Percentiles rank a stretch among this genome's conserved stretches.
These are phyloP conservation scores for Noctua janthe DNA, from an alignment of 2,888 invertebrate species.

Conservation along the genomic window DNA sequence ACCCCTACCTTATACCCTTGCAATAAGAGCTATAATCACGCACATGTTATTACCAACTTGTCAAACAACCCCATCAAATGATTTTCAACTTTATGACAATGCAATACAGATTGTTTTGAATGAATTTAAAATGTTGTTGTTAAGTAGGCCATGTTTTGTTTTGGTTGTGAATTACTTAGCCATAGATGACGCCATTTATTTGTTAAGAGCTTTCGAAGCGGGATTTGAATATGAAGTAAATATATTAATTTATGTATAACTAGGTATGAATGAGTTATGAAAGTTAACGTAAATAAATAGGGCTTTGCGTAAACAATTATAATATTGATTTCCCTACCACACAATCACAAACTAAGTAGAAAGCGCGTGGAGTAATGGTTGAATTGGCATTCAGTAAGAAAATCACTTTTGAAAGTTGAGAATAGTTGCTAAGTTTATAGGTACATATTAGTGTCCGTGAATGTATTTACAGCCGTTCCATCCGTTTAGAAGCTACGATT, in stretches of 20 bases:
- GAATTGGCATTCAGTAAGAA: background rate
- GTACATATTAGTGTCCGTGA: too few relatives aligned
- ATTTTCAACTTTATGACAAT: conserved; percentile 42
- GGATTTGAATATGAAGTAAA: conserved; percentile 46
- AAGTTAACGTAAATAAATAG: conserved; percentile 18
- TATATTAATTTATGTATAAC: conserved; percentile 31
- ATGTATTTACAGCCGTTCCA: background rate
- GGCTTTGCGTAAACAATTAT: conserved; percentile 15
- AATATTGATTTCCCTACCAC: background rate
- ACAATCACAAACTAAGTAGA: background rate
- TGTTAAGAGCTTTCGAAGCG: conserved; percentile 46
- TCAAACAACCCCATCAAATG: conserved; percentile 20
- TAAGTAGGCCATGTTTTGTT: conserved; percentile 67
- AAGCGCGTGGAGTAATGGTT: background rate
- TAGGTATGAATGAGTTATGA: conserved; percentile 3
- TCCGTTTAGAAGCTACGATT: background rate
- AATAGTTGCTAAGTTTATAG: background rate
- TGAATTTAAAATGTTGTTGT: conserved; percentile 48
- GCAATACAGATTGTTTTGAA: conserved; percentile 58
- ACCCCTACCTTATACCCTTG: conserved; percentile 58
- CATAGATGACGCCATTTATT: conserved; percentile 65
- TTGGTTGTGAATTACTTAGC: conserved; percentile 62
- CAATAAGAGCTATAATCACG: conserved; percentile 61
- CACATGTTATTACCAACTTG: conserved; percentile 58
- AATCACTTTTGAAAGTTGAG: background rate